phyloP scores from a whole-genome alignment of 2,113 vertebrate species.

The Daboia siamensis region DNA sequence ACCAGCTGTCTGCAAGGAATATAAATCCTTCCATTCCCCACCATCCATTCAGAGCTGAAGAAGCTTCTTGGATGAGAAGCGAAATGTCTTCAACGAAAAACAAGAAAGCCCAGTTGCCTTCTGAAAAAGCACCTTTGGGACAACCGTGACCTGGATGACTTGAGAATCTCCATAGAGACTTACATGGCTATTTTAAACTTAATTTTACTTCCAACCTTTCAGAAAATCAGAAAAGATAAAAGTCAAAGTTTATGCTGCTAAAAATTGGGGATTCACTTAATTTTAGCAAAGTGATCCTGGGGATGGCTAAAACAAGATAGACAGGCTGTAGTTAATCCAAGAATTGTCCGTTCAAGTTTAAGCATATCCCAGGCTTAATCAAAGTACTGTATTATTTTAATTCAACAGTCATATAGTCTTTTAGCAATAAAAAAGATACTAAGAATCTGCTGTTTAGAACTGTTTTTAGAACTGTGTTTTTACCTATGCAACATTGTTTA shows the following conservation, averaged over 20 bases:
- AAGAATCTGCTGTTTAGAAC: neutral
- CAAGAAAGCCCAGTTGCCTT: no score
- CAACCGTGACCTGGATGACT: no score
- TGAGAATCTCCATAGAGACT: neutral
- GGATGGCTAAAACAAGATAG: neutral
- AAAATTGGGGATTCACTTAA: neutral
- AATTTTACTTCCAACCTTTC: neutral
- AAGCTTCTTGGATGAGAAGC: no score
- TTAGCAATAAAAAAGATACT: neutral
- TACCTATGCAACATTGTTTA: conserved; percentile 2
- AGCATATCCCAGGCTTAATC: neutral
- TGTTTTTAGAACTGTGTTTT: neutral
- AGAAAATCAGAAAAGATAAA: neutral
- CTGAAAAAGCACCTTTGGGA: no score
- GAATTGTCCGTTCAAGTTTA: neutral
- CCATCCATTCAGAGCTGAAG: no score
- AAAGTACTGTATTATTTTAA: neutral
- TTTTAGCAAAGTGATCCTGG: neutral
- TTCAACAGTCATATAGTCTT: neutral
- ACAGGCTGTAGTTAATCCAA: neutral
- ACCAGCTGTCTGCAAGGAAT: no score
- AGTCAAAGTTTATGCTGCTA: neutral
- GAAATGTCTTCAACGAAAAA: no score
- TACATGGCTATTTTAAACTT: neutral
- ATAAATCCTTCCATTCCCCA: no score